These are phyloP conservation scores for Musca vetustissima DNA, from an alignment of 1,140 invertebrate genomes.

Conservation along the genomic window DNA sequence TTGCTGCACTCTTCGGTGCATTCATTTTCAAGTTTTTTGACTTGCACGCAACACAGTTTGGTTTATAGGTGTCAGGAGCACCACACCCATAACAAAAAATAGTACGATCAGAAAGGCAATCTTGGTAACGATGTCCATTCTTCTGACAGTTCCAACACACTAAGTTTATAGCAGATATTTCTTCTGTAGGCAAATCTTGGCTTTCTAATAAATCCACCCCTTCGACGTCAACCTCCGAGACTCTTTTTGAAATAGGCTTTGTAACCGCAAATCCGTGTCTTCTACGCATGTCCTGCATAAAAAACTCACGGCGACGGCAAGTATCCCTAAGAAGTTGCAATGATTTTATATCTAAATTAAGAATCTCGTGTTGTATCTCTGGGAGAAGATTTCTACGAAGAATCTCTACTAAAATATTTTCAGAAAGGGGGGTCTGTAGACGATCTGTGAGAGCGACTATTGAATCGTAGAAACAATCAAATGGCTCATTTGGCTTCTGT, in stretches of 20 bases:
- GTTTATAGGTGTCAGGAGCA: not conserved
- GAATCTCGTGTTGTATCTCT: not conserved
- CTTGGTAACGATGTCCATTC: not conserved
- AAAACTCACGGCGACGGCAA: not conserved
- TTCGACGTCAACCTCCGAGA: not conserved
- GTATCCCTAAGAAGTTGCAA: not conserved
- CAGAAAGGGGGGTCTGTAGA: not conserved
- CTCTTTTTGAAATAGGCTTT: not conserved
- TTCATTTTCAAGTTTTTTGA: not conserved
- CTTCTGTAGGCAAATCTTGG: not conserved
- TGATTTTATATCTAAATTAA: not conserved
- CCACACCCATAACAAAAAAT: slow-evolving; percentile 6
- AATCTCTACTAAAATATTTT: not conserved
- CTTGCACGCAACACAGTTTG: not conserved
- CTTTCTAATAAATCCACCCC: not conserved
- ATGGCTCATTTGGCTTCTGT: not conserved
- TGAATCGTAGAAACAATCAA: not conserved
- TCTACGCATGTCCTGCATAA: not conserved
- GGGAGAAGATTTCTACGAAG: not conserved
- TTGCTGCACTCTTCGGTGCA: not conserved
- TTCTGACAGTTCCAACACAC: not conserved
- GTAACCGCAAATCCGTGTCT: not conserved
- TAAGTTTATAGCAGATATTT: not conserved
- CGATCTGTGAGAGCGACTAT: not conserved
- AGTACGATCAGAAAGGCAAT: not conserved